Conservation (phyloP, 2,888 invertebrate species). For the Acholoe squamosa region DNA sequence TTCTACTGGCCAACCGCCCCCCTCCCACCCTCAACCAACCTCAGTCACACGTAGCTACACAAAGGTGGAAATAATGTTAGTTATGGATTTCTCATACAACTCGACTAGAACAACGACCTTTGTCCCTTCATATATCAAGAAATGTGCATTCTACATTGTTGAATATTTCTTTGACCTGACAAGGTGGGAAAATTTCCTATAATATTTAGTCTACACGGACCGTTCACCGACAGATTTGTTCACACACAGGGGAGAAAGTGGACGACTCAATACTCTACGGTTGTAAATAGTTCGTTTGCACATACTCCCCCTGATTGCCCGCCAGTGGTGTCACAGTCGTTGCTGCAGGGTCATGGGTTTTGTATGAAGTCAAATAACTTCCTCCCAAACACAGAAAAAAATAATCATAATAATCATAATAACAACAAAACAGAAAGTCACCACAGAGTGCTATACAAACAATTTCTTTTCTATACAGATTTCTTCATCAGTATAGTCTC, state of each 20-base stretch:
- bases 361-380: neutral
- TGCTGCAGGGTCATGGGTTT: conserved; percentile 19
- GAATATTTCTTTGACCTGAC: neutral
- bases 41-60: neutral
- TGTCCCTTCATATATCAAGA: neutral
- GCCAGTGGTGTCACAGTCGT: neutral
- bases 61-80: neutral
- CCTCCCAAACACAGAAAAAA: neutral
- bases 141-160: conserved; percentile 16
- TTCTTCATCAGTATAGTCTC: conserved; percentile 24
- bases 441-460: neutral
- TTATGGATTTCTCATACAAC: conserved; percentile 39
- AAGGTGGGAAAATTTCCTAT: neutral
- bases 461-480: neutral
- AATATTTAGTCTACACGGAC: neutral
- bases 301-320: neutral
- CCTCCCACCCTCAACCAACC: neutral
- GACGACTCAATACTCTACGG: neutral
- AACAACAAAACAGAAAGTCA: neutral
- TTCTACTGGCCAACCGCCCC: neutral
- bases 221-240: neutral
- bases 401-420: conserved; percentile 9
- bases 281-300: neutral
- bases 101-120: conserved; percentile 39
- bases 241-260: neutral